Percentiles rank a stretch among this genome's conserved stretches.
Conservation (phyloP, 2,797 vertebrate species). For the Amniataba percoides region DNA sequence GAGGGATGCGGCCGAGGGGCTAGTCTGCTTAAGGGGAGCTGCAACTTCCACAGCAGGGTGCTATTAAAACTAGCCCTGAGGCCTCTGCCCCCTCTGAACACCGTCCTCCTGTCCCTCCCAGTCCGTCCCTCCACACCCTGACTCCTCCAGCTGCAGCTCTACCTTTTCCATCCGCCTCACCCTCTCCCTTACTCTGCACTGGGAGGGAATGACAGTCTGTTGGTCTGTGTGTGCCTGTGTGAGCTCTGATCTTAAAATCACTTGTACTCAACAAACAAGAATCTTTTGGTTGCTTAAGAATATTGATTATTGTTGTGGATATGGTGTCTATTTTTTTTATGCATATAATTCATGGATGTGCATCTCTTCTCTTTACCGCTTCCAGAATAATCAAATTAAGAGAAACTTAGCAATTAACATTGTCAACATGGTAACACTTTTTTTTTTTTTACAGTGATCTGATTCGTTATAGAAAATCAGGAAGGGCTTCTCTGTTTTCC, state of each 20-base stretch:
- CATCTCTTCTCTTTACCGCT: constrained; percentile 71
- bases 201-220: constrained; percentile 30
- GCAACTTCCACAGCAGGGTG: constrained; percentile 89
- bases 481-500: constrained; percentile 72
- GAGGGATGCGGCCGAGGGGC: constrained; percentile 70
- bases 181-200: constrained; percentile 25
- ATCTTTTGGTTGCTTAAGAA: constrained; percentile 78
- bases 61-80: constrained; percentile 86
- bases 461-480: constrained; percentile 59
- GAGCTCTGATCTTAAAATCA: constrained; percentile 76
- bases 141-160: constrained; percentile 2
- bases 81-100: constrained; percentile 55
- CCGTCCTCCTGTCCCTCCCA: constrained; percentile 22
- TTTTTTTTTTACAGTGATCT: constrained; percentile 54
- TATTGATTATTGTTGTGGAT: constrained; percentile 82
- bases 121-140: constrained; percentile 20
- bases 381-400: constrained; percentile 54
- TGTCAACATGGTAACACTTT: constrained; percentile 26
- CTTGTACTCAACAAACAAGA: constrained; percentile 78
- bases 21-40: constrained; percentile 89
- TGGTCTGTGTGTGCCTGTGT: constrained; percentile 53
- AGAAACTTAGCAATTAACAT: constrained; percentile 29
- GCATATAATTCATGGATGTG: constrained; percentile 56
- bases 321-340: constrained; percentile 76
- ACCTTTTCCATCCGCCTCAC: constrained; percentile 7